Evolutionary conservation across 2,797 vertebrate genomes (phyloP).

Genomic region (Coracias cyanogaster): DNA sequence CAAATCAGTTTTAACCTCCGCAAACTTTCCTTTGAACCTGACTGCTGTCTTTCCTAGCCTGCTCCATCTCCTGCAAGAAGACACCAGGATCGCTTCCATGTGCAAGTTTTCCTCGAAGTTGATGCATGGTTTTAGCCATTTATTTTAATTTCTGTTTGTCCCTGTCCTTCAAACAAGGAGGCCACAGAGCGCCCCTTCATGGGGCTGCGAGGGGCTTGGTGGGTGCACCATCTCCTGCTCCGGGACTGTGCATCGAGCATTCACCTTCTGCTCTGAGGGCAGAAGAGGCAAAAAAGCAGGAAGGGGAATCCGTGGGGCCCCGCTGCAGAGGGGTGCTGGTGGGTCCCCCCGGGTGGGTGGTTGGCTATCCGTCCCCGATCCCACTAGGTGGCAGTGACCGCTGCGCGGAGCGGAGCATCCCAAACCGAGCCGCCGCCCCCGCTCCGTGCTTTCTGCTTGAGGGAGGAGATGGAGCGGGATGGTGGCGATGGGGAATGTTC

Average conservation of each 20-base stretch:
- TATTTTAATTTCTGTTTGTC: background rate
- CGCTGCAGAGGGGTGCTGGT: fast-evolving
- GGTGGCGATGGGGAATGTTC: background rate
- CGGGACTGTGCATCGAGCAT: fast-evolving
- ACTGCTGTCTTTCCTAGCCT: background rate
- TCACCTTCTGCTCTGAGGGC: background rate
- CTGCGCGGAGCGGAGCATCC: fast-evolving
- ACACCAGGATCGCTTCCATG: background rate
- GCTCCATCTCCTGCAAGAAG: background rate
- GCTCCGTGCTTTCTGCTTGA: fast-evolving
- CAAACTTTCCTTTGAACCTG: background rate
- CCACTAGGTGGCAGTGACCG: conserved; percentile 29
- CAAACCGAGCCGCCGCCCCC: fast-evolving
- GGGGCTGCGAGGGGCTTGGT: background rate
- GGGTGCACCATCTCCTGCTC: fast-evolving
- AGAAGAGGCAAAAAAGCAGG: background rate
- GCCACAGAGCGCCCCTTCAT: fast-evolving
- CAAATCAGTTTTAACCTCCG: background rate
- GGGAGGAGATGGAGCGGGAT: fast-evolving
- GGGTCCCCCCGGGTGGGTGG: fast-evolving
- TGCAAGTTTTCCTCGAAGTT: background rate
- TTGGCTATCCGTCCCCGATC: fast-evolving
- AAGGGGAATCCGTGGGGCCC: fast-evolving
- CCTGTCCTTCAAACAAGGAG: background rate
- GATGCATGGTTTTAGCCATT: background rate